Evolutionary conservation across 2,888 invertebrate genomes (phyloP).

Genomic region (Pyrocoelia pectoralis): DNA sequence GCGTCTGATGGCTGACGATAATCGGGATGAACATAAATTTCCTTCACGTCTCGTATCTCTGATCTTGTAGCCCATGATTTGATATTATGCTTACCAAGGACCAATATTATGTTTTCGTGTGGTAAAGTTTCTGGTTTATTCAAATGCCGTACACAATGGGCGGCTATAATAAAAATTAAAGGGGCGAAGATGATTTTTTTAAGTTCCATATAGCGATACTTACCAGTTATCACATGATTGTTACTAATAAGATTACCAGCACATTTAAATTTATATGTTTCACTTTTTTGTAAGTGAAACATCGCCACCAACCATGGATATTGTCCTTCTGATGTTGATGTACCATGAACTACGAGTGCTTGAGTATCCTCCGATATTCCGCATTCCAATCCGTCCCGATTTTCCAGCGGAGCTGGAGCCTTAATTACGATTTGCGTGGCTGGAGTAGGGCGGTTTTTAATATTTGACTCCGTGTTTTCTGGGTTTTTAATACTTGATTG

Average conservation of each 20-base stretch:
- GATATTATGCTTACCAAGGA: conserved; percentile 50
- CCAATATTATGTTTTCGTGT: conserved; percentile 49
- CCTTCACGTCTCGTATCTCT: conserved; percentile 55
- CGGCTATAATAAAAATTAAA: too few species aligned
- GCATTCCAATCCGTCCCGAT: background rate
- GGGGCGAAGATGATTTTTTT: too few species aligned
- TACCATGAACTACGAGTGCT: conserved; percentile 14
- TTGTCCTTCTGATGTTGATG: conserved; percentile 45
- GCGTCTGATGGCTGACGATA: conserved; percentile 66
- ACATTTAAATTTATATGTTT: conserved; percentile 54
- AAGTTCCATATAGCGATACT: conserved; percentile 8
- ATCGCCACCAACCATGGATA: conserved; percentile 58
- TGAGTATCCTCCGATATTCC: conserved; percentile 17
- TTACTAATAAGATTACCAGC: conserved; percentile 54
- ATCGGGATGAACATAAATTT: conserved; percentile 64
- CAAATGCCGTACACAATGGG: conserved; percentile 51
- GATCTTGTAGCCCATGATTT: conserved; percentile 47
- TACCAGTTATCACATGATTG: conserved; percentile 55
- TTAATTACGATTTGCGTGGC: background rate
- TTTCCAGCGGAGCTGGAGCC: background rate
- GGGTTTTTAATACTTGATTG: too few species aligned
- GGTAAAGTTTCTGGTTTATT: conserved; percentile 41
- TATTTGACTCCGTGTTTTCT: background rate
- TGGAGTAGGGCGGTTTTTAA: background rate
- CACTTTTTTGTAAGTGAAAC: conserved; percentile 50